Conservation (phyloP, 1,140 invertebrate species). For the Semibalanus balanoides region DNA sequence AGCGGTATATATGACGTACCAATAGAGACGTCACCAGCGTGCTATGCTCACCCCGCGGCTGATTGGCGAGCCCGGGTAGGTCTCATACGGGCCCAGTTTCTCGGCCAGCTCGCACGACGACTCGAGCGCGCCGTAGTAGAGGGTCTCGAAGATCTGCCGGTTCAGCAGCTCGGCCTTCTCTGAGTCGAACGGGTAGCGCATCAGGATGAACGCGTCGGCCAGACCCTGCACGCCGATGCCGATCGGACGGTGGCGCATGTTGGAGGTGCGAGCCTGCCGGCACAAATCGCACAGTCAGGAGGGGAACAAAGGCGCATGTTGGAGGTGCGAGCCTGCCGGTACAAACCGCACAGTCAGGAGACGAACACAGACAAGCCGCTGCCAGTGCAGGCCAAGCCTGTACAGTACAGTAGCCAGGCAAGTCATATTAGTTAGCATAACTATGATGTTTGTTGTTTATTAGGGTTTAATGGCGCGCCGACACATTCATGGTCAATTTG, state of each 20-base stretch:
- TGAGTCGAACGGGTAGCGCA: conserved; percentile 47
- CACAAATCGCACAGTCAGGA: no score
- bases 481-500: no score
- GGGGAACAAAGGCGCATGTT: conserved; percentile 83
- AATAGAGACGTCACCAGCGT: no score
- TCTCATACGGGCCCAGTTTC: conserved; percentile 71
- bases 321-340: conserved; percentile 51
- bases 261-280: conserved; percentile 56
- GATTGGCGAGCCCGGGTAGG: conserved; percentile 77
- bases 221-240: conserved; percentile 91
- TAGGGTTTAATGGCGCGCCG: no score
- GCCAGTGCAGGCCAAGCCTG: no score
- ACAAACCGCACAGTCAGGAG: no score
- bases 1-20: no score
- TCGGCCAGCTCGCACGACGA: conserved; percentile 91
- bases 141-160: conserved; percentile 93
- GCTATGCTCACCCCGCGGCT: conserved; percentile 81
- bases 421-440: no score
- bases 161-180: conserved; percentile 74
- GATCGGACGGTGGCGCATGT: conserved; percentile 86
- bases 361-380: no score
- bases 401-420: no score
- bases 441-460: no score
- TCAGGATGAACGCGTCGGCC: conserved; percentile 89
- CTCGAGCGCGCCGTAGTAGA: conserved; percentile 94